Base-by-base conservation (phyloP, 2,797 vertebrate genomes). In the Okamejei kenojei region DNA sequence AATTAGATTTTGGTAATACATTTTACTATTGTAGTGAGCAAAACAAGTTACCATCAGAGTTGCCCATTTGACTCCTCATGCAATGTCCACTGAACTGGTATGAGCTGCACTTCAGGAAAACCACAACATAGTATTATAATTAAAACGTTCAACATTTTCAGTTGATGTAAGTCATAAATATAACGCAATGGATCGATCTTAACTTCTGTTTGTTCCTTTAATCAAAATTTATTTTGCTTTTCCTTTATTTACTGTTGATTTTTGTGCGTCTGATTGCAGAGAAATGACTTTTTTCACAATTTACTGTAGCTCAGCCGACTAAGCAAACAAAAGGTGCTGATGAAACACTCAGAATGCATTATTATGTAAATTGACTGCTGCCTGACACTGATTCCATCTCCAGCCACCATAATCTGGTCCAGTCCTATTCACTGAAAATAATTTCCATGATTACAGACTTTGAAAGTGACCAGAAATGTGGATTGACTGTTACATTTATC, bases 371-470 rank as follows among this genome's bases (percentile, higher is more conserved):
- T 98, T 96, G 96, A 4, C 93, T 95, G 95, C 95, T 96, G 96
- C 96, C 97, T 96, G 97, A 97, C 97, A 97, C 96, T 96, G 96
- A 97, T 97, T 97, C 97, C 96, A 96, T 97, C 96, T 97, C 96
- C 95, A 97, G 97, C 96, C 96, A 96, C 96, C 95, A 97, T 96
- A 96, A 96, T 95, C 96, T 97, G 97, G 97, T 97, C 97, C 96
- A 97, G 97, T 97, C 97, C 96, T 97, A 96, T 96, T 97, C 96
- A 97, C 98, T 97, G 97, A 97, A 96, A 97, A 98, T 99, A 97
- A 98, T 98, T 98, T 97, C 96, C 96, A 96, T 98, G 98, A 98
- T 99, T 99, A 97, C 97, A 96, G 97, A 97, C 96, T 96, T 97
- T 95, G 96, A 94, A 96, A 93, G 96, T 96, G 97, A 97, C 97